A percentile compares a stretch with the other conserved stretches of the same genome.
These are phyloP conservation scores for Pseudonaja textilis DNA, from an alignment of 2,113 vertebrate genomes.

Conservation along the genomic window DNA sequence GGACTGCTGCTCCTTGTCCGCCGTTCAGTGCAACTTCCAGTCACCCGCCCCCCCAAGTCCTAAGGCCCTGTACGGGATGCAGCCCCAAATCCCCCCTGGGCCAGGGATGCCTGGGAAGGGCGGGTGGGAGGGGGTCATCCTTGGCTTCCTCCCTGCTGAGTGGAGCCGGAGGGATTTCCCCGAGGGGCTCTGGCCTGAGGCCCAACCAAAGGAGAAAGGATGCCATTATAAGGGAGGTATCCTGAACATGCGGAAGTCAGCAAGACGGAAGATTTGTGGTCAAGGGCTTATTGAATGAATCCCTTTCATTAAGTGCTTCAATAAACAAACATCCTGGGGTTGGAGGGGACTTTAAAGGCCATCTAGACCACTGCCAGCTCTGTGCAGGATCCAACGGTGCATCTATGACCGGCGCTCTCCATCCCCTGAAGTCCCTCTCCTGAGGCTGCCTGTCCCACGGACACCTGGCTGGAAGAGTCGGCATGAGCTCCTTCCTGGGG, in stretches of 20 bases:
- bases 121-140: background rate
- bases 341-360: background rate
- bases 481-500: background rate
- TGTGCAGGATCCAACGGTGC: background rate
- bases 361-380: background rate
- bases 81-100: background rate
- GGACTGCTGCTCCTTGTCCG: background rate
- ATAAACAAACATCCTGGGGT: background rate
- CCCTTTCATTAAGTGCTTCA: background rate
- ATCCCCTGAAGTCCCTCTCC: background rate
- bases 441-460: background rate
- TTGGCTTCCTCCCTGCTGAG: background rate
- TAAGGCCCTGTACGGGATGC: background rate
- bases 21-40: background rate
- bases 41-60: background rate
- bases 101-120: background rate
- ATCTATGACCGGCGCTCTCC: background rate
- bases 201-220: background rate
- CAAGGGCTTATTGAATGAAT: background rate
- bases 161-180: fast-evolving
- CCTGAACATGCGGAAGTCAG: background rate
- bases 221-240: background rate
- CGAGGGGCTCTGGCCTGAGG: background rate
- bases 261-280: background rate
- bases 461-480: background rate